Evolutionary conservation across 2,888 invertebrate species (phyloP).

Genomic region (Nycteola revayana): DNA sequence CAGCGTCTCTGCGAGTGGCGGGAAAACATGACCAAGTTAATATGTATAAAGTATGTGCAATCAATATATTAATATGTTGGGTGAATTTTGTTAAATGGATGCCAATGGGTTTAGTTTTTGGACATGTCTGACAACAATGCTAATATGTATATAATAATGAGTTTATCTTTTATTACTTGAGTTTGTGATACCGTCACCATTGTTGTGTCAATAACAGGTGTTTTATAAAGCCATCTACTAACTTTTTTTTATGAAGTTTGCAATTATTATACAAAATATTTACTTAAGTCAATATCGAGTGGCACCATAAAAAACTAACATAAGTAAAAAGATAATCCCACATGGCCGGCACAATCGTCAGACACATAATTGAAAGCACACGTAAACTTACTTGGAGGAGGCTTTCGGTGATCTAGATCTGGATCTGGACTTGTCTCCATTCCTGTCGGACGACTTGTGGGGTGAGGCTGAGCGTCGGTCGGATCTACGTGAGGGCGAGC

Average conservation of each 20-base stretch:
- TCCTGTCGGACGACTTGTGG: constrained; percentile 40
- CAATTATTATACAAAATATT: too few relatives aligned
- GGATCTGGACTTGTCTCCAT: constrained; percentile 50
- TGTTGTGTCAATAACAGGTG: too few relatives aligned
- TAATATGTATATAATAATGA: constrained; percentile 31
- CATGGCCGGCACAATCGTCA: constrained; percentile 44
- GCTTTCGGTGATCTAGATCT: constrained; percentile 71
- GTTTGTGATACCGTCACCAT: too few relatives aligned
- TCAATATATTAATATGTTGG: constrained; percentile 48
- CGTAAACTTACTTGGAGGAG: constrained; percentile 58
- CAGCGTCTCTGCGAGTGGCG: constrained; percentile 59
- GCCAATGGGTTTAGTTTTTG: constrained; percentile 40
- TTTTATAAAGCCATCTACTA: too few relatives aligned
- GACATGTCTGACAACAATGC: constrained; percentile 50
- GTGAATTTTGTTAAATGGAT: constrained; percentile 45
- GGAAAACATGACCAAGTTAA: constrained; percentile 61
- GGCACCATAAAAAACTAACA: too few relatives aligned
- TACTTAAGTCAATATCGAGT: too few relatives aligned
- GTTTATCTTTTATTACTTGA: constrained; percentile 28
- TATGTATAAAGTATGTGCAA: constrained; percentile 56
- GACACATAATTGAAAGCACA: constrained; percentile 56
- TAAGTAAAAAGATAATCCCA: constrained; percentile 45
- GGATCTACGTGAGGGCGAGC: constrained; percentile 37
- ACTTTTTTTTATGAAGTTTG: too few relatives aligned
- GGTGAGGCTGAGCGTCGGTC: constrained; percentile 39